Evolutionary conservation across 2,797 vertebrate species (phyloP).

Genomic region (Hydrophis major): DNA sequence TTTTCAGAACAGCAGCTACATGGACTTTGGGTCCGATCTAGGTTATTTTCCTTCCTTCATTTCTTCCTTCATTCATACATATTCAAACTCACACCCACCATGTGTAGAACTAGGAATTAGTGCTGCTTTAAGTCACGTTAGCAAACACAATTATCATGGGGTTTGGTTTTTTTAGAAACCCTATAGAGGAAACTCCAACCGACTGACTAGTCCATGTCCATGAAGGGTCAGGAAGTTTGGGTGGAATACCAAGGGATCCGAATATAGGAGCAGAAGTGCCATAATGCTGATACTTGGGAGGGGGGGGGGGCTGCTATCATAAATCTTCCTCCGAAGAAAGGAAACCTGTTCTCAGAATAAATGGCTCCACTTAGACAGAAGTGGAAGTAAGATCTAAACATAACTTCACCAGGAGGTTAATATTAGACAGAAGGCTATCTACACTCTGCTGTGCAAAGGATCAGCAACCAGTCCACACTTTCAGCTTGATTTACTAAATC

Average conservation of each 20-base stretch:
- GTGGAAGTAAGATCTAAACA: constrained; percentile 6
- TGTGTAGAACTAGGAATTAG: background rate
- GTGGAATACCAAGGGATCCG: background rate
- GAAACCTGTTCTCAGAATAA: constrained; percentile 3
- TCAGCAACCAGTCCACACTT: background rate
- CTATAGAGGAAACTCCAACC: background rate
- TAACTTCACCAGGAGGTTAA: background rate
- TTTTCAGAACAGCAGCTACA: background rate
- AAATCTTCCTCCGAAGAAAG: background rate
- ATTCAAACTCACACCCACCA: background rate
- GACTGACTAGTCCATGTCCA: background rate
- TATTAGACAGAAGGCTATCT: background rate
- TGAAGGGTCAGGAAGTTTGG: background rate
- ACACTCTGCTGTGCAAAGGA: background rate
- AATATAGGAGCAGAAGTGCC: background rate
- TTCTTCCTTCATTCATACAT: background rate
- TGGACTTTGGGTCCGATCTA: too few species aligned
- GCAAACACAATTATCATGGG: background rate
- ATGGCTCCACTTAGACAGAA: background rate
- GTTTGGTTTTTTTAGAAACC: background rate
- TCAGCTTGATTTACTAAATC: background rate
- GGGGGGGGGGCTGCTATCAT: background rate
- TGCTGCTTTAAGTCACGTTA: background rate
- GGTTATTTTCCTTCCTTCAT: background rate
- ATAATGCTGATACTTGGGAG: background rate